Percentiles rank a stretch among this genome's conserved stretches.
Evolutionary conservation across 2,888 invertebrate species (phyloP).

Genomic region (Melinaea marsaeus): DNA sequence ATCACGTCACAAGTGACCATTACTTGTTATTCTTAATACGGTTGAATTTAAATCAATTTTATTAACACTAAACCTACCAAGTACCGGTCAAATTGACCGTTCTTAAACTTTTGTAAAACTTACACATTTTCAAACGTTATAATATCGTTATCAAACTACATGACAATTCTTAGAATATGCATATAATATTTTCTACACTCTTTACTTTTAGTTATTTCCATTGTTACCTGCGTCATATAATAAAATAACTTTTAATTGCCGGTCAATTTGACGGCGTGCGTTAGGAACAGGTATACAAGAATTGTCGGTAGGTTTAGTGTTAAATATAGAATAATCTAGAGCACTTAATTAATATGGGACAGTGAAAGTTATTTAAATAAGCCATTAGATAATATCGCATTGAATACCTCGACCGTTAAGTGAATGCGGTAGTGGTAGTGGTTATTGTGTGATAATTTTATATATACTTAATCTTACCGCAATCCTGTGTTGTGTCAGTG

Average conservation of each 20-base stretch:
- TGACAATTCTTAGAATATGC: too few species aligned
- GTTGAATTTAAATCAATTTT: not conserved
- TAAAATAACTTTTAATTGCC: too few species aligned
- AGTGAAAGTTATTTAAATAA: slow-evolving; percentile 17
- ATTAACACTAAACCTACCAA: too few species aligned
- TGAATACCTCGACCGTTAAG: slow-evolving; percentile 20
- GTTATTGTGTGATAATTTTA: slow-evolving; percentile 12
- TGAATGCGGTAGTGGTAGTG: slow-evolving; percentile 23
- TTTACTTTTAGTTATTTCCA: too few species aligned
- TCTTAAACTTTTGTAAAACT: too few species aligned
- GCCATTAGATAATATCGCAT: slow-evolving; percentile 18
- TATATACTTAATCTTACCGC: not conserved
- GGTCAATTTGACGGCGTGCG: too few species aligned
- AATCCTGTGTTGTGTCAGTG: not conserved
- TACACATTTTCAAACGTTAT: too few species aligned
- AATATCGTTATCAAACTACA: too few species aligned
- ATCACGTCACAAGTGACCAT: slow-evolving; percentile 34
- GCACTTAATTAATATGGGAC: not conserved
- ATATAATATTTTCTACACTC: too few species aligned
- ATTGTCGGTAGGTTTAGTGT: not conserved
- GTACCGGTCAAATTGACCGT: too few species aligned
- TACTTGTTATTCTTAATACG: not conserved
- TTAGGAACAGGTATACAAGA: too few species aligned
- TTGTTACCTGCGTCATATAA: too few species aligned
- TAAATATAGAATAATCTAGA: not conserved